phyloP scores from a whole-genome alignment of 92 coral and sea anemone genomes.

The Epizoanthus scotinus region DNA sequence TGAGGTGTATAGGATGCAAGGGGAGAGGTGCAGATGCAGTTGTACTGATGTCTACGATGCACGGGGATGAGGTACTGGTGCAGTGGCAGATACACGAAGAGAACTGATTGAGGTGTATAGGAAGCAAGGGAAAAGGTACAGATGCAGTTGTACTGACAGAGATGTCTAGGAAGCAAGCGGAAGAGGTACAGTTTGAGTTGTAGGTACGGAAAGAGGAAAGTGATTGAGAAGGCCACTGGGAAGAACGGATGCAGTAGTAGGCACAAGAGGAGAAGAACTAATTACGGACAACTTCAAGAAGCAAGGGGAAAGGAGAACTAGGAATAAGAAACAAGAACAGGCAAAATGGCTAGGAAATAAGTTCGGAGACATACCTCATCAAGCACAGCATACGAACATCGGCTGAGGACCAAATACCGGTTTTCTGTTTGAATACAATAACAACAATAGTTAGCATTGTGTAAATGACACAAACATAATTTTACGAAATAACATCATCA shows the following conservation, averaged over 20 bases:
- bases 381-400: constrained; percentile 91
- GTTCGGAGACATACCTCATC: constrained; percentile 83
- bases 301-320: not conserved
- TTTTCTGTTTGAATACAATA: constrained; percentile 68
- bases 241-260: too few species aligned
- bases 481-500: not conserved
- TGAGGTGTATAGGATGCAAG: too few species aligned
- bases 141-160: too few species aligned
- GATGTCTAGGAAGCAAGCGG: not conserved
- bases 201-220: too few species aligned
- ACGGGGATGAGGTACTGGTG: not conserved
- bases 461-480: not conserved
- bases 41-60: not conserved
- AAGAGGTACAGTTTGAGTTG: too few species aligned
- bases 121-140: too few species aligned
- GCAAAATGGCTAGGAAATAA: too few species aligned
- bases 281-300: not conserved
- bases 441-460: not conserved
- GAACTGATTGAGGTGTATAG: too few species aligned
- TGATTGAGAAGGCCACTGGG: too few species aligned
- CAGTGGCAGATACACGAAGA: too few species aligned
- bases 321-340: not conserved
- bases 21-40: too few species aligned
- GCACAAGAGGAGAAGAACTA: too few species aligned
- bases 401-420: constrained; percentile 92